These are phyloP conservation scores for Corvus moneduloides DNA, from an alignment of 2,113 vertebrate genomes.

Conservation along the genomic window DNA sequence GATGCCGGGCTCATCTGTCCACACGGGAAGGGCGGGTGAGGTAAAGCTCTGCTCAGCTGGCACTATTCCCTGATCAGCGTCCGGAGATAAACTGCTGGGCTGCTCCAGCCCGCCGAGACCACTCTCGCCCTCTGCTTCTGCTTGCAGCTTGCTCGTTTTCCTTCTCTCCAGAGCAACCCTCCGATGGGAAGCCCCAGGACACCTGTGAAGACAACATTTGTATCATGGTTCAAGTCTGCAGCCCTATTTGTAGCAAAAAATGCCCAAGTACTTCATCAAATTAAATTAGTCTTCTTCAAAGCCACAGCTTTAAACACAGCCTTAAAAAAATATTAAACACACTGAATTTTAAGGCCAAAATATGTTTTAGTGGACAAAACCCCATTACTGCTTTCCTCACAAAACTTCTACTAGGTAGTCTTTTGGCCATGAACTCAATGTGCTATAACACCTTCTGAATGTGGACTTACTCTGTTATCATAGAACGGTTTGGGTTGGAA, in stretches of 20 bases:
- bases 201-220: conserved; percentile 73
- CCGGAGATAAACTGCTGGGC: conserved; percentile 65
- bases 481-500: neutral
- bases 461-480: neutral
- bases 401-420: neutral
- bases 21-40: conserved; percentile 69
- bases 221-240: neutral
- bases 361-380: neutral
- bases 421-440: neutral
- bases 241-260: neutral
- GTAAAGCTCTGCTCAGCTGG: conserved; percentile 64
- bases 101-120: conserved; percentile 71
- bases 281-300: neutral
- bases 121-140: conserved; percentile 70
- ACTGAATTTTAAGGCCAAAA: neutral
- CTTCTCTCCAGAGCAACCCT: conserved; percentile 81
- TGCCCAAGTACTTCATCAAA: neutral
- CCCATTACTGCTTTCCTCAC: neutral
- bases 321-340: neutral
- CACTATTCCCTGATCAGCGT: conserved; percentile 63
- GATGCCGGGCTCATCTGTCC: conserved; percentile 85
- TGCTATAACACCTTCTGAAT: neutral
- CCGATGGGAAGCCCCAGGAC: conserved; percentile 87
- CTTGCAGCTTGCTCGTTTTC: conserved; percentile 67
- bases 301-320: neutral